Evolutionary conservation across 2,888 invertebrate genomes (phyloP).

Genomic region (Athalia circularis): DNA sequence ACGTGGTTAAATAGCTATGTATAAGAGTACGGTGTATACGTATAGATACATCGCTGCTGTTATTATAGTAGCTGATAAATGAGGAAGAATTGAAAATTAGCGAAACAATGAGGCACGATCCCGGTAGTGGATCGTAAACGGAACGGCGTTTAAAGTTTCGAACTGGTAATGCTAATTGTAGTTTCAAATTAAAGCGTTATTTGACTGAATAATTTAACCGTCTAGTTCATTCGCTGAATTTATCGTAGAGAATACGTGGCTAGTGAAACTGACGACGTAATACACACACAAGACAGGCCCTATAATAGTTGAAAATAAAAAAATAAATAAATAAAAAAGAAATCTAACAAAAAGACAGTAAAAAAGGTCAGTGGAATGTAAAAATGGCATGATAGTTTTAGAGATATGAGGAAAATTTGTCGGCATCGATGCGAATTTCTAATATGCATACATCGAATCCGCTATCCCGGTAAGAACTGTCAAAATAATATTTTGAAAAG

Average conservation of each 20-base stretch:
- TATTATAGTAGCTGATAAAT: no score
- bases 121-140: neutral
- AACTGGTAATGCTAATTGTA: neutral
- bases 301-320: no score
- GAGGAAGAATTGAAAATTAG: neutral
- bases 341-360: conserved; percentile 44
- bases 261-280: no score
- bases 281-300: no score
- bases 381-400: conserved; percentile 32
- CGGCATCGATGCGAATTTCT: neutral
- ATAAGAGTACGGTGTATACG: neutral
- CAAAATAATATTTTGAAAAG: conserved; percentile 12
- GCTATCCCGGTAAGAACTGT: conserved; percentile 25
- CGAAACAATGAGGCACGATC: neutral
- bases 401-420: conserved; percentile 7
- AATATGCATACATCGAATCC: neutral
- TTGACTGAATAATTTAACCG: neutral
- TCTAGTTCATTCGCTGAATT: no score
- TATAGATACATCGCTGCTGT: conserved; percentile 7
- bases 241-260: no score
- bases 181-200: neutral
- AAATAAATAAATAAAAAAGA: neutral
- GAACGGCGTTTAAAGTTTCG: neutral
- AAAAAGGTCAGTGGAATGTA: conserved; percentile 16
- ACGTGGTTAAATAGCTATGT: conserved; percentile 12